Base-by-base conservation (phyloP, 2,113 vertebrate species). In the Candoia aspera region DNA sequence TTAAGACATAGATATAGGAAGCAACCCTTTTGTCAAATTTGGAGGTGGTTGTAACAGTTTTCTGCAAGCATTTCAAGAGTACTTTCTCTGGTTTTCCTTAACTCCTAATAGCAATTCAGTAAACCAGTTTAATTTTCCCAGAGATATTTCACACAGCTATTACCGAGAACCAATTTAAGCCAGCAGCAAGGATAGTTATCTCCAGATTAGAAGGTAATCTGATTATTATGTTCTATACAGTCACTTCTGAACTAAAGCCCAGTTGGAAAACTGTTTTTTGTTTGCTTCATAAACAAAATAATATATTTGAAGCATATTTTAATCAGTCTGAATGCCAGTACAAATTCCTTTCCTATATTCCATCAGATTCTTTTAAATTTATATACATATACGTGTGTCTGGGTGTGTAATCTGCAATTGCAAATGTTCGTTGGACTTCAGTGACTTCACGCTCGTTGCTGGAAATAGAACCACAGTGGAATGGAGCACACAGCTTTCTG, bases 381-480 rank as follows among this genome's bases (percentile, higher is more conserved):
- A 8, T 90, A 24, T 89, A 13, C 33, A 79, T 8, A 9, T 79
- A 79, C 68, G 33, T 19, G 15, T 37, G n/a, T 79, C 33, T 79
- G 33, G 33, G 68, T 19, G 17, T 37, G 68, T 37, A 37, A 95
- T 86, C 92, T 96, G 93, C 94, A 60, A 26, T 96, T 95, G 93
- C 95, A 87, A 12, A 92, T 93, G 91, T 89, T 21, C 8, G 86
- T 93, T 90, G 83, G 91, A 19, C 3, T 89, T 92, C 91, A 92
- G 90, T 0, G 8, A 26, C 46, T 33, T 83, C 26, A 87, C 92
- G 90, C 9, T 19, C 54, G 10, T 92, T 84, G 55, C 94, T 93
- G 59, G 90, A 62, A 85, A 46, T 0, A 90, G 93, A 92, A 84
- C 92, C 42, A 1, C 1, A 0, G 12, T 0, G 64, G 57, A 3